Percentiles rank a stretch among this genome's conserved stretches.
Conservation (phyloP, 1,140 invertebrate species). For the Caenorhabditis tropicalis region DNA sequence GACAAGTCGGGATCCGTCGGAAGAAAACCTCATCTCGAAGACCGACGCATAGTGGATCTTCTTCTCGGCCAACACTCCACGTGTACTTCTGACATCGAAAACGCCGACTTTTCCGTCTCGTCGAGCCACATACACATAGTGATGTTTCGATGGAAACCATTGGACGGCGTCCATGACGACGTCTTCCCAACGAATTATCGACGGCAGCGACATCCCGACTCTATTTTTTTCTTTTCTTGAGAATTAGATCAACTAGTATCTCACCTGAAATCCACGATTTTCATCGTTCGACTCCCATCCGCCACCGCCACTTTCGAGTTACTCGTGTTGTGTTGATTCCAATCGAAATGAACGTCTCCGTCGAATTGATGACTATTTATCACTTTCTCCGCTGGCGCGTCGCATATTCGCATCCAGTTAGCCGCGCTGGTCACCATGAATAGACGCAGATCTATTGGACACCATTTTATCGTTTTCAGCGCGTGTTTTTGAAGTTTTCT, state of each 20-base stretch:
- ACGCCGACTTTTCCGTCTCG: background rate
- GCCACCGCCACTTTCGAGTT: background rate
- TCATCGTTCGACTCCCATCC: background rate
- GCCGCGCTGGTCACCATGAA: background rate
- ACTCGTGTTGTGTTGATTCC: background rate
- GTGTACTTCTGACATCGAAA: background rate
- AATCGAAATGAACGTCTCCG: background rate
- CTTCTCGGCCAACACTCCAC: background rate
- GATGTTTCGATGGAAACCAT: background rate
- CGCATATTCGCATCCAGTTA: background rate
- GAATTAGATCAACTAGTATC: background rate
- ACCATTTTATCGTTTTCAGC: background rate
- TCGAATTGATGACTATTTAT: background rate
- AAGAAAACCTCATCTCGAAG: background rate
- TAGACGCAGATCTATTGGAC: background rate
- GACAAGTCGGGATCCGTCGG: background rate
- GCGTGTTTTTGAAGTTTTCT: background rate
- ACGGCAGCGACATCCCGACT: background rate
- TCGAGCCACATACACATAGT: background rate
- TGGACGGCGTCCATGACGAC: background rate
- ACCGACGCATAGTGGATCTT: background rate
- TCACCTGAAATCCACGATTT: conserved; percentile 10
- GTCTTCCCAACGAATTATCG: background rate
- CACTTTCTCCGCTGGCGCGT: background rate
- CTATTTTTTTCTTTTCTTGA: background rate